Base-by-base conservation (phyloP, 2,797 vertebrate species). In the Poeciliopsis turneri region DNA sequence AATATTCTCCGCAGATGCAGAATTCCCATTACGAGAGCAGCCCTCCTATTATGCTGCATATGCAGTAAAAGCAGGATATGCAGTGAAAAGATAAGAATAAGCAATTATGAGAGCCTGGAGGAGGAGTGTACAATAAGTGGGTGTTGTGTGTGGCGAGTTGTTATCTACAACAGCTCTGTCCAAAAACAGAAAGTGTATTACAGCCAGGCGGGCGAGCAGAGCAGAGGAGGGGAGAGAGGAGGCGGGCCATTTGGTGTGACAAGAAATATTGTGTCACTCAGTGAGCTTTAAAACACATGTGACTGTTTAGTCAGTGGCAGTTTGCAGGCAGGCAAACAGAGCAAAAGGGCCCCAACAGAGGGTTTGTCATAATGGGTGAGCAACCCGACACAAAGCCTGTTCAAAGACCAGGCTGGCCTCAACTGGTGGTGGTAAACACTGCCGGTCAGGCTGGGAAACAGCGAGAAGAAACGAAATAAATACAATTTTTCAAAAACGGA, bases 361-460 rank as follows among this genome's bases (percentile, higher is more conserved):
- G 92, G 91, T 89, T 90, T 88, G 92, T 93, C 92, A 94, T 92
- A 93, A 93, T 93, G 93, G 91, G 88, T 92, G 91, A 94, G 90
- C 92, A 91, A 76, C 90, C 86, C 89, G 49, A 88, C 92, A 94
- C 93, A 94, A 94, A 94, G 93, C 89, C 89, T 93, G 90, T 93
- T 93, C 93, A 93, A 93, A 94, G 92, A 92, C 89, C 90, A 87
- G 87, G 90, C 86, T 76, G 84, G 79, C 88, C 90, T 92, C 92
- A 92, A 92, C 92, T 87, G 90, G 91, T 91, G 89, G 90, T 81
- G 90, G 92, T 93, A 92, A 93, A 95, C 92, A 90, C 75, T 75
- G 86, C 87, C 78, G 83, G 91, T 91, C 90, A 87, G 79, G 47
- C 80, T 25, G 82, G 83, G 79, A 90, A 72, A 80, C 85, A 91